Evolutionary conservation across 2,888 invertebrate genomes (phyloP), one percentile per base, ranked within the genome.

Genomic region (Mesochorus sp.): DNA sequence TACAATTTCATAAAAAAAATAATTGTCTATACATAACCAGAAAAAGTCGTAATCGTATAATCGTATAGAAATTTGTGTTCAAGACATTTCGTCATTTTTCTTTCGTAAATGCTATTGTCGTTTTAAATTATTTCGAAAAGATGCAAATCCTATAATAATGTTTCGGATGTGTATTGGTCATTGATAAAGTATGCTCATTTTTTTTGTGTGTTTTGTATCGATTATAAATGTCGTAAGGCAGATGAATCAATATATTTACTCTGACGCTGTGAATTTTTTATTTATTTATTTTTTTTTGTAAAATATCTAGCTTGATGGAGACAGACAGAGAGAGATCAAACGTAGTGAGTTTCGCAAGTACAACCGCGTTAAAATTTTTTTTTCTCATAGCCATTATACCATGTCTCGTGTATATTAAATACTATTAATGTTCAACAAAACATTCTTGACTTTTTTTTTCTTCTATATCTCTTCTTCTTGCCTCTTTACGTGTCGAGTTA

Each of bases 1-100:
- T 82, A 87, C 82, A 85, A 83, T 85, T 85, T 83, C 70, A 80
- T 88, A 88, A 81, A 86, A 86, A n/a, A 88, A 82, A 84, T 57
- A 67, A 82, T 76, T 64, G 79, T 78, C 79, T 84, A 82, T 37
- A 62, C 76, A 82, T 70, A 81, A 85, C 66, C 74, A 68, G 49
- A 81, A 79, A 80, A 77, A 79, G 62, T 81, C 78, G 79, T 73
- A 82, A 82, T 57, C 79, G 72, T 81, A 76, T 59, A 76, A 82
- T 79, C 53, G 81, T 79, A 80, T 85, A 86, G 83, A 88, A 87
- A 86, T 84, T 88, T 81, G 80, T 88, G 85, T 84, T 84, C 84
- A 86, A 88, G 83, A 83, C 81, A 84, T 84, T 85, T 78, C 81
- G 79, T 77, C n/a, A n/a, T 80, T 26, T 73, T 17, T 8, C 14